Percentiles rank a stretch among this genome's conserved stretches.
phyloP scores from a whole-genome alignment of 2,797 vertebrate species.

The Prunella strophiata region DNA sequence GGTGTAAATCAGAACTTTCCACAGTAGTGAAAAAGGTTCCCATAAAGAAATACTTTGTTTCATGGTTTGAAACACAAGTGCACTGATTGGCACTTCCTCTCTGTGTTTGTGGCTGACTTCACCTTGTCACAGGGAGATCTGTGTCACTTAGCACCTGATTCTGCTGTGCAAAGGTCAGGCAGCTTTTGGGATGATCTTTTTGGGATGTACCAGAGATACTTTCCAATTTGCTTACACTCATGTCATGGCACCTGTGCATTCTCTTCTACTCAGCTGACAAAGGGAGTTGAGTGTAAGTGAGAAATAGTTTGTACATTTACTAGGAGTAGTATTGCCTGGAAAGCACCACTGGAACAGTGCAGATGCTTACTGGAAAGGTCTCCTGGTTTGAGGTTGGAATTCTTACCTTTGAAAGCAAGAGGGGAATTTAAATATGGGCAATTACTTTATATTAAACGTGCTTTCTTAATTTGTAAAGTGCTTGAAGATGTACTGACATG shows the following conservation, averaged over 20 bases:
- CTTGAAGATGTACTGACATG: background rate
- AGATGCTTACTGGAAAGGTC: background rate
- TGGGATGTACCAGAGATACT: background rate
- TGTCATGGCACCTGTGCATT: background rate
- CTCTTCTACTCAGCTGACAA: background rate
- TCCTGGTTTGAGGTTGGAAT: background rate
- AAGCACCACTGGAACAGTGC: background rate
- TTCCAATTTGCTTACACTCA: background rate
- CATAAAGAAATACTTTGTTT: background rate
- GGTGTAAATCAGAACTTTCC: background rate
- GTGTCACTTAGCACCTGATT: conserved; percentile 1
- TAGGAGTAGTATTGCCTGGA: background rate
- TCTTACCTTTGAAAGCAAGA: background rate
- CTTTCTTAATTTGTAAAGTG: background rate
- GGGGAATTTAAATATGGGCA: background rate
- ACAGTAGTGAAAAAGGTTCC: background rate
- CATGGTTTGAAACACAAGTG: background rate
- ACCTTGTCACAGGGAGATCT: background rate
- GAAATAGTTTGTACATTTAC: background rate
- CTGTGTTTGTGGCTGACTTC: background rate
- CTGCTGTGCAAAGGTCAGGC: background rate
- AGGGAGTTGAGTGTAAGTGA: background rate
- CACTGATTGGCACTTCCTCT: background rate
- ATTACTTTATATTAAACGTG: background rate
- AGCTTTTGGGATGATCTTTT: background rate